Conservation (phyloP, 2,113 vertebrate genomes). For the Sturnus vulgaris region DNA sequence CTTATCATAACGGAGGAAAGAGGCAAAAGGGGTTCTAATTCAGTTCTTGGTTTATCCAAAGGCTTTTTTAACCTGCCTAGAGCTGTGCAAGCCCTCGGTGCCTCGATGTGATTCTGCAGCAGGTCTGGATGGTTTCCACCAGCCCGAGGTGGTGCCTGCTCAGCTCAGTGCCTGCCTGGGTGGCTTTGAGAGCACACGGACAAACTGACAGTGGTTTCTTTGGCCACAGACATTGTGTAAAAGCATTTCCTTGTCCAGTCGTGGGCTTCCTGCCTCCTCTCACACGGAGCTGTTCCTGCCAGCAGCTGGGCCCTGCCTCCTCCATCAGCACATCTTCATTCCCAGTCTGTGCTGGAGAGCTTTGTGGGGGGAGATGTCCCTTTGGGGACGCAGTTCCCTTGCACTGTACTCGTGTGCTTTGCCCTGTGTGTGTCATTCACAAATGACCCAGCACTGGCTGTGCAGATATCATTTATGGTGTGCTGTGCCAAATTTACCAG, state of each 20-base stretch:
- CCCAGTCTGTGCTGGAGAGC: neutral
- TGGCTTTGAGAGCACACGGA: neutral
- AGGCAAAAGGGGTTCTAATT: neutral
- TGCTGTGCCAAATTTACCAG: neutral
- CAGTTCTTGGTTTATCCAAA: neutral
- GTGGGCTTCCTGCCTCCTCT: neutral
- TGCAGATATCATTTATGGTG: neutral
- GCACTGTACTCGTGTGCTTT: rapidly evolving
- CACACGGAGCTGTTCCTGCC: neutral
- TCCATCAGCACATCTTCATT: rapidly evolving
- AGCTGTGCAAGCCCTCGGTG: neutral
- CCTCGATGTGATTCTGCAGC: neutral
- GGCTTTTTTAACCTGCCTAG: neutral
- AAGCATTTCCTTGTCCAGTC: neutral
- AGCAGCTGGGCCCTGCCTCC: neutral
- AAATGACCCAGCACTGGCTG: neutral
- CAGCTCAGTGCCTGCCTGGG: rapidly evolving
- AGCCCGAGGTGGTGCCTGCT: neutral
- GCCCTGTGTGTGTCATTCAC: neutral
- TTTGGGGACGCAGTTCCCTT: neutral
- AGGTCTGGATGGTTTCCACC: neutral
- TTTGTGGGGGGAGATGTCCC: neutral
- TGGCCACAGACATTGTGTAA: neutral
- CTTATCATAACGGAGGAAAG: neutral
- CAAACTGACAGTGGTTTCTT: neutral